Evolutionary conservation across 2,113 vertebrate genomes (phyloP).

Genomic region (Nannobrachium achirus): DNA sequence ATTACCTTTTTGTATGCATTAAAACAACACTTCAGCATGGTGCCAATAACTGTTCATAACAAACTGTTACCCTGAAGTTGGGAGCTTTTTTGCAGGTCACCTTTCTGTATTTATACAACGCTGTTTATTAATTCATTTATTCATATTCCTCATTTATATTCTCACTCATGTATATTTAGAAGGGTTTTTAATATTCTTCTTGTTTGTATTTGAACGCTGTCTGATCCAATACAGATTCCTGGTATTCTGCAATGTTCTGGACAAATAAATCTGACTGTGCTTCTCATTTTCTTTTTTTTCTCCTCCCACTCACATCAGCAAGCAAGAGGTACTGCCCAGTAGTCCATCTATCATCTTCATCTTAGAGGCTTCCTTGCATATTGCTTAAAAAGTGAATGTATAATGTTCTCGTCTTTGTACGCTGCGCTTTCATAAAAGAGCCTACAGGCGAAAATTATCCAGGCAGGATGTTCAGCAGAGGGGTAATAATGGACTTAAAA

Average conservation of each 20-base stretch:
- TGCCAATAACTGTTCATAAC: too few species aligned
- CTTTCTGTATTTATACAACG: background rate
- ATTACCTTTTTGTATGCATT: background rate
- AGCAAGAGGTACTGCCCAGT: slow-evolving; percentile 17
- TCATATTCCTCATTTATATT: too few species aligned
- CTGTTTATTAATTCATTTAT: too few species aligned
- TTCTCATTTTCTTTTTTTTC: slow-evolving; percentile 25
- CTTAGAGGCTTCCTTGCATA: slow-evolving; percentile 32
- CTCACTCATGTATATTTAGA: background rate
- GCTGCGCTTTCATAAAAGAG: slow-evolving; percentile 32
- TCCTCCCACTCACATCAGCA: slow-evolving; percentile 38
- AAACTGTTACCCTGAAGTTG: too few species aligned
- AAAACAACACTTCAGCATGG: too few species aligned
- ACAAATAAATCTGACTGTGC: slow-evolving; percentile 20
- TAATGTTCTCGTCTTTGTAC: slow-evolving; percentile 35
- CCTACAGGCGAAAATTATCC: slow-evolving; percentile 46
- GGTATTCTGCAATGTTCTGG: background rate
- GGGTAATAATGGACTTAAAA: slow-evolving; percentile 16
- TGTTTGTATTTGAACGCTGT: background rate
- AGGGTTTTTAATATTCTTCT: background rate
- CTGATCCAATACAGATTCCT: slow-evolving; percentile 13
- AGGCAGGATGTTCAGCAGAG: slow-evolving; percentile 36
- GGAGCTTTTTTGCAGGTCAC: background rate
- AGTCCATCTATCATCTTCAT: slow-evolving; percentile 35
- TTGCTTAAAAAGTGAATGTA: slow-evolving; percentile 37